Evolutionary conservation across 2,113 vertebrate genomes (phyloP).

Genomic region (Chelonoidis abingdonii): DNA sequence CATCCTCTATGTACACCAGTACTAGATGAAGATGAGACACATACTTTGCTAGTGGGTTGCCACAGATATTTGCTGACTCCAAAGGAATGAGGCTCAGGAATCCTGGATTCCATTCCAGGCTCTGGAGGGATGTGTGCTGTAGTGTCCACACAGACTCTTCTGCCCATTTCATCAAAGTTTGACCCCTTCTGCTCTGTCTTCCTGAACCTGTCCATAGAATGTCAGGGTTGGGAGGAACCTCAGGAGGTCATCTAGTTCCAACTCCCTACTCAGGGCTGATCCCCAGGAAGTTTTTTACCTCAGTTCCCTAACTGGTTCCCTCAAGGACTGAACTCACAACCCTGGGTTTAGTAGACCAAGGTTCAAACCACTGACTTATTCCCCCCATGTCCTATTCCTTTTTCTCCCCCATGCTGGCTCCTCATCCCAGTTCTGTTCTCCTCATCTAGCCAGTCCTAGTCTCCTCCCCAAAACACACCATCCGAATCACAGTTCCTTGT

Average conservation of each 20-base stretch:
- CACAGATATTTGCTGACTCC: neutral
- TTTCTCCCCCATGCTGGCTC: neutral
- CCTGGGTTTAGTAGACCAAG: no score
- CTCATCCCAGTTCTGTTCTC: neutral
- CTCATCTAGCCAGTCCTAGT: neutral
- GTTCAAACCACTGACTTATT: no score
- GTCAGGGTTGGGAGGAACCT: no score
- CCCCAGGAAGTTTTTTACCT: no score
- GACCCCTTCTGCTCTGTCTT: neutral
- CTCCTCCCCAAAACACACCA: neutral
- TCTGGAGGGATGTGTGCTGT: neutral
- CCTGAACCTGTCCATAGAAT: neutral
- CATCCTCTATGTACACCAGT: no score
- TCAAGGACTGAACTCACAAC: no score
- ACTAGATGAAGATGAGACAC: neutral
- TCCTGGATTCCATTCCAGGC: neutral
- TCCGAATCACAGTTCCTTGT: neutral
- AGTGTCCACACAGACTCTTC: no score
- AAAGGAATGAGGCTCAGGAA: neutral
- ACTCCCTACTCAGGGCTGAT: no score
- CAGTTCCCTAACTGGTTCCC: no score
- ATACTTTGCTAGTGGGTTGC: neutral
- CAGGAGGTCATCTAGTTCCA: no score
- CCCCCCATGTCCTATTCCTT: neutral
- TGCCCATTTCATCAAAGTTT: neutral